Evolutionary conservation across 2,113 vertebrate genomes (phyloP).

Genomic region (Mus pahari): DNA sequence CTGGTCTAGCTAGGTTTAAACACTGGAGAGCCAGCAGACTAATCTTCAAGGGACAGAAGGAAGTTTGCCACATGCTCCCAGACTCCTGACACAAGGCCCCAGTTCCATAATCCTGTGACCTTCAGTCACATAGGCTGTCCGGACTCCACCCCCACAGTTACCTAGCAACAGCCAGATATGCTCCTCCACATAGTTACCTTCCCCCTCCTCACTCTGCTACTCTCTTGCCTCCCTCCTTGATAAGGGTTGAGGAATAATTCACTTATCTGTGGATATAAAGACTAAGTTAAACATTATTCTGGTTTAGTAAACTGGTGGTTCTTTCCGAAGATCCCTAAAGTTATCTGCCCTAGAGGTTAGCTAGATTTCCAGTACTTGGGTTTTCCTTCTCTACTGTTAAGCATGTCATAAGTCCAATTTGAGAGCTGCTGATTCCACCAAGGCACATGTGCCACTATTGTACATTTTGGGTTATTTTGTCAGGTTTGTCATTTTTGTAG

Average conservation of each 20-base stretch:
- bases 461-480: background rate
- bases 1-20: no score
- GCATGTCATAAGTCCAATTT: background rate
- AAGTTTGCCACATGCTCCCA: no score
- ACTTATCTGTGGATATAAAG: background rate
- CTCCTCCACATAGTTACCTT: no score
- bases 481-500: background rate
- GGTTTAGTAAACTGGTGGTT: background rate
- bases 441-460: background rate
- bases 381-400: background rate
- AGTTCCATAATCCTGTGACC: no score
- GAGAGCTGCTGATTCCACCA: background rate
- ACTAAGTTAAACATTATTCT: background rate
- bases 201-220: no score
- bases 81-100: no score
- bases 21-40: no score
- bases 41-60: no score
- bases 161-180: no score
- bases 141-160: no score
- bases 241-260: background rate
- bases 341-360: background rate
- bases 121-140: no score
- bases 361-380: background rate
- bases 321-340: background rate
- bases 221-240: background rate